Conservation (phyloP, 2,888 invertebrate species). For the Falcaria lacertinaria region DNA sequence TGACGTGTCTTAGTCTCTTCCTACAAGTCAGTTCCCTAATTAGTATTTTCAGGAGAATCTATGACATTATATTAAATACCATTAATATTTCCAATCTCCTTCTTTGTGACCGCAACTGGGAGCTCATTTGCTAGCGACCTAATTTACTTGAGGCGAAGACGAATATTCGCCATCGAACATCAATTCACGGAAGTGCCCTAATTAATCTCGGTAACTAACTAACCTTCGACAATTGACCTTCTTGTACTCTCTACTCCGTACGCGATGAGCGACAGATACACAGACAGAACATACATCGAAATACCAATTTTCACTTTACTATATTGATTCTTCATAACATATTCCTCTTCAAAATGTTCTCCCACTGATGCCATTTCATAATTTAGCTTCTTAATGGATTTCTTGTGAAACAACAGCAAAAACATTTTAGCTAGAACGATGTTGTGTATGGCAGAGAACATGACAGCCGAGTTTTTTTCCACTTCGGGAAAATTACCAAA, state of each 20-base stretch:
- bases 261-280: constrained; percentile 54
- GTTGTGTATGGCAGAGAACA: constrained; percentile 65
- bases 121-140: neutral
- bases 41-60: no score
- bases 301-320: constrained; percentile 54
- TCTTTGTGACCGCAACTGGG: neutral
- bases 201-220: constrained; percentile 13
- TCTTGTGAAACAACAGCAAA: constrained; percentile 54
- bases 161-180: neutral
- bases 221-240: constrained; percentile 52
- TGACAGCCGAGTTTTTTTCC: constrained; percentile 64
- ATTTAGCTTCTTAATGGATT: constrained; percentile 58
- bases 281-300: constrained; percentile 48
- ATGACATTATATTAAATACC: no score
- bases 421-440: constrained; percentile 64
- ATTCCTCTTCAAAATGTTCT: constrained; percentile 45
- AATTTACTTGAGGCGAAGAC: neutral
- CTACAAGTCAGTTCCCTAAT: no score
- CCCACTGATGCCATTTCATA: constrained; percentile 56
- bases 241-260: constrained; percentile 61
- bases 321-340: constrained; percentile 52
- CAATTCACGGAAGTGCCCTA: constrained; percentile 3
- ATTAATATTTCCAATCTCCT: neutral
- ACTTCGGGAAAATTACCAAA: constrained; percentile 58
- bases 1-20: no score